Evolutionary conservation across 2,888 invertebrate species (phyloP), one percentile per base, ranked within the genome.

Genomic region (Microplitis manilae): DNA sequence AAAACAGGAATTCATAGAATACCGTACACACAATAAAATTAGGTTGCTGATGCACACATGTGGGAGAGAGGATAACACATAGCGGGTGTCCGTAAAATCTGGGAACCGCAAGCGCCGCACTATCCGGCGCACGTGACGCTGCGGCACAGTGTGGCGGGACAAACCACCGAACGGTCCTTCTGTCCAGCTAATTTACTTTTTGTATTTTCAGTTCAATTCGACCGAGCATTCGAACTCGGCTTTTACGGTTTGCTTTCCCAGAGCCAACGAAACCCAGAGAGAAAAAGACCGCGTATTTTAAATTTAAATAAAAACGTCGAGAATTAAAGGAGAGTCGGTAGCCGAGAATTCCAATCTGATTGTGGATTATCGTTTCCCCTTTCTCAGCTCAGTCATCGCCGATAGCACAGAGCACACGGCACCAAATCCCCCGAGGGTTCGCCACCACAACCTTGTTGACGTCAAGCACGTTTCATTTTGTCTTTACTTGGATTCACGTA

Each of bases 101-200:
- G 80, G 78, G 86, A 80, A 88, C 87, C 87, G 82, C 87, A 86
- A 83, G 81, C 83, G 85, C 86, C 86, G 82, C 86, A 85, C 86
- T 85, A 86, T 87, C 86, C 84, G 84, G 84, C 85, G 85, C 87
- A 88, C 86, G 87, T 88, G 88, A 88, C 87, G 87, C 87, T 83
- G 79, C 76, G 84, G 84, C 80, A 79, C 85, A 82, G 82, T 84
- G 84, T 84, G 85, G 85, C 83, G 78, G 84, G 83, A 85, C 86
- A 86, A 85, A 86, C 86, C 86, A 77, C 86, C 81, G 82, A 85
- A 85, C 84, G 84, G 79, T 84, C 83, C 81, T 84, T 84, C 87
- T 87, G 85, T 87, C 84, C 84, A 84, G 87, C 86, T 88, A 88
- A 89, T 88, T 89, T 88, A 87, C 87, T 88, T 88, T 88, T 88